Percentiles rank a stretch among this genome's conserved stretches.
Conservation (phyloP, 2,113 vertebrate genomes). For the Gallinago undulata region DNA sequence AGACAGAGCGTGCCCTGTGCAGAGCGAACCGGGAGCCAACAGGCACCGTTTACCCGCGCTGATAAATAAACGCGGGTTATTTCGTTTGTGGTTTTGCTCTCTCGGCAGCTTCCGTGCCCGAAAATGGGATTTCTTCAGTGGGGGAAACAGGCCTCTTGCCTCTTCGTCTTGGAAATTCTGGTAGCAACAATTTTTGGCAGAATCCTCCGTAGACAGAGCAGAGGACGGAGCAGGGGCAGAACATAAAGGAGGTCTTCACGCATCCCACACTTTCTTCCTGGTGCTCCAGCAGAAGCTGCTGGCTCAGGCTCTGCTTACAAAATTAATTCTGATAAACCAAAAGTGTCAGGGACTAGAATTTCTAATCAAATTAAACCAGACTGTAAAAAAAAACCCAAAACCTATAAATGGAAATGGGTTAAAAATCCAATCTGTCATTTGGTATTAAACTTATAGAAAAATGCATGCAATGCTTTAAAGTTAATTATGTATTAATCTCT, state of each 20-base stretch:
- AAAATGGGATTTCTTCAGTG: not conserved
- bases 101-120: not conserved
- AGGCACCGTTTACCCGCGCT: not conserved
- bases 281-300: not conserved
- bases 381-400: not conserved
- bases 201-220: not conserved
- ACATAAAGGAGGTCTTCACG: not conserved
- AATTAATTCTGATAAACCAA: not conserved
- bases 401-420: not conserved
- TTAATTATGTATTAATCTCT: not conserved
- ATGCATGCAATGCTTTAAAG: not conserved
- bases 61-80: not conserved
- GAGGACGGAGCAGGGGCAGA: not conserved
- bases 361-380: not conserved
- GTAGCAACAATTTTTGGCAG: not conserved
- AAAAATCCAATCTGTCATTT: not conserved
- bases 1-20: not conserved
- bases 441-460: not conserved
- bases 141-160: not conserved
- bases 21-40: not conserved
- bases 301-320: not conserved
- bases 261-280: not conserved
- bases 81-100: not conserved
- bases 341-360: not conserved
- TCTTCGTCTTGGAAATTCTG: not conserved